Conservation (phyloP, 1,140 invertebrate genomes). For the Philopotamus ludificatus region DNA sequence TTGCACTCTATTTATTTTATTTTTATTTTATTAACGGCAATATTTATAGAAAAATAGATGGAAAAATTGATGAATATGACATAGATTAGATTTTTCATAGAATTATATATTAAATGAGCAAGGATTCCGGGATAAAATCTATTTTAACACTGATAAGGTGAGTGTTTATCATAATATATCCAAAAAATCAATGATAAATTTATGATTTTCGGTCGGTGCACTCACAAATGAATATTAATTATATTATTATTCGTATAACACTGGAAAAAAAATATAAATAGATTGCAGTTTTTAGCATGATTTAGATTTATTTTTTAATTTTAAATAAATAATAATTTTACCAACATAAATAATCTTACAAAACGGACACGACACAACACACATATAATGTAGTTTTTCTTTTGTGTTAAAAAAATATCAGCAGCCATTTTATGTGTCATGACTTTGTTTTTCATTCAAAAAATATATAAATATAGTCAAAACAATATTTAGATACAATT, state of each 20-base stretch:
- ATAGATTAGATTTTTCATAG: background rate
- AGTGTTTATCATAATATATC: background rate
- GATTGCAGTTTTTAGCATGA: background rate
- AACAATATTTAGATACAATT: too few relatives aligned
- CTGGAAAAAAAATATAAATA: background rate
- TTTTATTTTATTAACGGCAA: slow-evolving; percentile 18
- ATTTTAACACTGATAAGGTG: too few relatives aligned
- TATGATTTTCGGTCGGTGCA: background rate
- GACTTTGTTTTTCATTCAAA: too few relatives aligned
- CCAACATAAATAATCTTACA: background rate
- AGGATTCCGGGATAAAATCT: background rate
- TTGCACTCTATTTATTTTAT: slow-evolving; percentile 30
- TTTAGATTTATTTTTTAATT: background rate
- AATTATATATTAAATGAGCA: background rate
- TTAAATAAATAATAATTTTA: background rate
- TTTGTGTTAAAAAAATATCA: background rate
- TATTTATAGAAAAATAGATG: slow-evolving; percentile 12
- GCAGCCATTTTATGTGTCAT: background rate
- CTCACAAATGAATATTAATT: too few relatives aligned
- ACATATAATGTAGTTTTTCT: background rate
- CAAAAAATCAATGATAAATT: background rate
- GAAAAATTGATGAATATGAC: background rate
- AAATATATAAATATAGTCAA: too few relatives aligned
- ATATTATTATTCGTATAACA: too few relatives aligned
- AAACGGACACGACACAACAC: background rate